These are phyloP conservation scores for Melanogrammus aeglefinus DNA, from an alignment of 2,797 vertebrate genomes.

Conservation along the genomic window DNA sequence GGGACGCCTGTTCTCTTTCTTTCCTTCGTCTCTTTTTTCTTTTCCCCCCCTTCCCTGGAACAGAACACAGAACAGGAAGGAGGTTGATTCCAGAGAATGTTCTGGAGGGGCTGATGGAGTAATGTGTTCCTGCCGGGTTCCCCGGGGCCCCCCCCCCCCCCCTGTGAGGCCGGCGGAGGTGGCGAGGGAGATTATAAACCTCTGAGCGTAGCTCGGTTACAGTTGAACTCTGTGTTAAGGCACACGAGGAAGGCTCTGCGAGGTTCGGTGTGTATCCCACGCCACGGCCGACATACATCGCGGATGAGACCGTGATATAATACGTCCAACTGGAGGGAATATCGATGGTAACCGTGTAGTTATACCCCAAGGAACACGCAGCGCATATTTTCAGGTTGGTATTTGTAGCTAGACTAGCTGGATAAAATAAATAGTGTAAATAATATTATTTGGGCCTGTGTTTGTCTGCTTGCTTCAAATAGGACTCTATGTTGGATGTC, in stretches of 20 bases:
- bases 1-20: conserved; percentile 10
- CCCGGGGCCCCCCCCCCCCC: not conserved
- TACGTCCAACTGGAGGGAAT: not conserved
- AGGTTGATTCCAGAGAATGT: conserved; percentile 19
- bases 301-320: too few species aligned
- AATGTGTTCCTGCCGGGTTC: conserved; percentile 18
- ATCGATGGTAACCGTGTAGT: not conserved
- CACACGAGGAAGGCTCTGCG: too few species aligned
- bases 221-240: not conserved
- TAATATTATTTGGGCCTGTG: not conserved
- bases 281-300: too few species aligned
- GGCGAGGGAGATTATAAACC: not conserved
- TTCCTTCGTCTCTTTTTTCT: not conserved
- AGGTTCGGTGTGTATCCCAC: too few species aligned
- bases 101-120: conserved; percentile 31
- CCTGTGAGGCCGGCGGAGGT: not conserved
- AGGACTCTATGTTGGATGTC: not conserved
- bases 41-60: not conserved
- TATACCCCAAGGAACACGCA: too few species aligned
- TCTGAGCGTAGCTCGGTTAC: not conserved
- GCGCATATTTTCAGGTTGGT: not conserved
- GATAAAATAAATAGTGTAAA: not conserved
- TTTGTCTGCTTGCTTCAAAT: not conserved
- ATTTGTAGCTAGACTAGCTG: not conserved
- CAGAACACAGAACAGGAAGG: conserved; percentile 20